Evolutionary conservation across 2,113 vertebrate genomes (phyloP).

Genomic region (Dendrocopos noguchii): DNA sequence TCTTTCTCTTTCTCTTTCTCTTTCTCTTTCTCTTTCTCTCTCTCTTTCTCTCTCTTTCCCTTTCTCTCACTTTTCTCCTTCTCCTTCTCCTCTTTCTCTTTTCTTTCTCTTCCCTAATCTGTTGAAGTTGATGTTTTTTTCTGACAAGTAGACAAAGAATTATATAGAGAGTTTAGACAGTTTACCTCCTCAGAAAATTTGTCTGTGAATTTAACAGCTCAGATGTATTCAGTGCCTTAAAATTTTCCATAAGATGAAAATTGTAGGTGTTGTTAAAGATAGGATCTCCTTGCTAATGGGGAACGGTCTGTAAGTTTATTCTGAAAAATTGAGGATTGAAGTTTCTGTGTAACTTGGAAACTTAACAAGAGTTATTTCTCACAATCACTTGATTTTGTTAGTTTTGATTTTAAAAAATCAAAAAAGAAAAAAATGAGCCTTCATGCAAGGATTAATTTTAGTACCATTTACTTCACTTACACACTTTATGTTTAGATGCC

Average conservation of each 20-base stretch:
- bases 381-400: not conserved
- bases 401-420: not conserved
- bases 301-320: not conserved
- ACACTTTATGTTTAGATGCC: constrained; percentile 50
- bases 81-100: not conserved
- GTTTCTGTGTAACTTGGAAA: not conserved
- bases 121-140: not conserved
- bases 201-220: not conserved
- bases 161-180: not conserved
- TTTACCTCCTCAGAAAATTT: not conserved
- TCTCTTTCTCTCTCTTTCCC: too few species aligned
- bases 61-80: too few species aligned
- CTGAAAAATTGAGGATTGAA: not conserved
- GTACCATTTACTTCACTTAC: constrained; percentile 43
- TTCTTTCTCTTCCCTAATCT: not conserved
- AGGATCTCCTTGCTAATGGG: not conserved
- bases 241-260: not conserved
- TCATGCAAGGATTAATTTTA: constrained; percentile 49
- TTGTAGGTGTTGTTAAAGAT: not conserved
- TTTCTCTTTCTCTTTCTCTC: too few species aligned
- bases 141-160: not conserved
- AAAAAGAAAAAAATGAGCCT: not conserved
- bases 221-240: not conserved
- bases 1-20: too few species aligned
- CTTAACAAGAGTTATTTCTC: not conserved